Conservation (phyloP, 2,888 invertebrate species). For the Petrolisthes manimaculis region DNA sequence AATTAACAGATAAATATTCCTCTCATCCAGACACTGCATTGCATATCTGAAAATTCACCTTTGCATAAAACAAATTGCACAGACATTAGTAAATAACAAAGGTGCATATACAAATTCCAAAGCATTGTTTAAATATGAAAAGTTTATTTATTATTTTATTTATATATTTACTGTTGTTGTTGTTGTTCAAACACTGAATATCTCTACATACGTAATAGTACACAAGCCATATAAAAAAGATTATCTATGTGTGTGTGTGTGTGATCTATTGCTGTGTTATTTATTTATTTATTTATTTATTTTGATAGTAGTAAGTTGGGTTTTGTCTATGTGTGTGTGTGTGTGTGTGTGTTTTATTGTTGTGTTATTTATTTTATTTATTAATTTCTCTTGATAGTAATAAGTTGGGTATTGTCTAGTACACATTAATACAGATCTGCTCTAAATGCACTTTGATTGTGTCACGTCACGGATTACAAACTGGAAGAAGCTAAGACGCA, state of each 20-base stretch:
- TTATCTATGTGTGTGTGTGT: not conserved
- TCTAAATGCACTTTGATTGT: conserved; percentile 13
- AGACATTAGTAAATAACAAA: not conserved
- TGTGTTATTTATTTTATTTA: too few species aligned
- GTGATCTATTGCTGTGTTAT: conserved; percentile 1
- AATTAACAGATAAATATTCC: not conserved
- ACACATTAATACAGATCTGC: conserved; percentile 4
- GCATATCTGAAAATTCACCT: conserved; percentile 20
- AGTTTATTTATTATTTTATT: too few species aligned
- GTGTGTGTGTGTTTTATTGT: too few species aligned
- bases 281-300: too few species aligned
- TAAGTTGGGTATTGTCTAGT: conserved; percentile 12
- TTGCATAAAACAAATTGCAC: conserved; percentile 30
- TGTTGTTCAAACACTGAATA: too few species aligned
- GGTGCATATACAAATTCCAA: not conserved
- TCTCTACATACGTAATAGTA: too few species aligned
- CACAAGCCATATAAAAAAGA: too few species aligned
- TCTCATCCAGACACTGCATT: not conserved
- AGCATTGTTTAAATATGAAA: too few species aligned
- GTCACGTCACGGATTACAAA: not conserved
- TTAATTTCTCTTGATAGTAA: too few species aligned
- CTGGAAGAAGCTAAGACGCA: conserved; percentile 1
- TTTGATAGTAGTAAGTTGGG: too few species aligned
- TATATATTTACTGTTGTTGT: too few species aligned
- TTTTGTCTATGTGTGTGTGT: too few species aligned